These are phyloP conservation scores for Drosophila birchii DNA, from an alignment of 2,888 invertebrate genomes.

Conservation along the genomic window DNA sequence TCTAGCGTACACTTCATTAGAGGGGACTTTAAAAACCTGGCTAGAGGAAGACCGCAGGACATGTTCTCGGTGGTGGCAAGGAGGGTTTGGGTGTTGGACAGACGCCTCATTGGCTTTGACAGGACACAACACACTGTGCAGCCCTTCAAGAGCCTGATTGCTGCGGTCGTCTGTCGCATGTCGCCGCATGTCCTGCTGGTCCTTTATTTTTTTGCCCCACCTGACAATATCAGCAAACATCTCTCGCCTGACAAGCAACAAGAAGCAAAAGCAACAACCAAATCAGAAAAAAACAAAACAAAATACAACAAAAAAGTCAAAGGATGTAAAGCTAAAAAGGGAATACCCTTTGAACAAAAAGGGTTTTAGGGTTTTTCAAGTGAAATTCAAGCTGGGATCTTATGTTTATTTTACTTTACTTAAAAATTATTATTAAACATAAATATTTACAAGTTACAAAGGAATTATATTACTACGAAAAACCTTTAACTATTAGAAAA, in stretches of 20 bases:
- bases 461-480: not conserved
- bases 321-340: not conserved
- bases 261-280: conserved; percentile 11
- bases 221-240: conserved; percentile 50
- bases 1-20: conserved; percentile 47
- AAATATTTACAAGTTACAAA: not conserved
- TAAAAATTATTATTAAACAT: not conserved
- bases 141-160: conserved; percentile 41
- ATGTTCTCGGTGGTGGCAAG: conserved; percentile 1
- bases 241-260: conserved; percentile 37
- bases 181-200: conserved; percentile 8
- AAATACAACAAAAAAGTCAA: not conserved
- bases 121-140: conserved; percentile 31
- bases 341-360: conserved; percentile 10
- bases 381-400: not conserved
- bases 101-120: conserved; percentile 46
- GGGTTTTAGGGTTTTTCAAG: too few relatives aligned
- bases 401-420: not conserved
- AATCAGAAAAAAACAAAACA: conserved; percentile 14
- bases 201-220: conserved; percentile 10
- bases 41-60: conserved; percentile 33
- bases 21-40: conserved; percentile 27
- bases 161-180: conserved; percentile 40
- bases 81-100: not conserved
- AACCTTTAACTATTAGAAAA: not conserved